Evolutionary conservation across 2,888 invertebrate species (phyloP).

Genomic region (Ptychoptera albimana): DNA sequence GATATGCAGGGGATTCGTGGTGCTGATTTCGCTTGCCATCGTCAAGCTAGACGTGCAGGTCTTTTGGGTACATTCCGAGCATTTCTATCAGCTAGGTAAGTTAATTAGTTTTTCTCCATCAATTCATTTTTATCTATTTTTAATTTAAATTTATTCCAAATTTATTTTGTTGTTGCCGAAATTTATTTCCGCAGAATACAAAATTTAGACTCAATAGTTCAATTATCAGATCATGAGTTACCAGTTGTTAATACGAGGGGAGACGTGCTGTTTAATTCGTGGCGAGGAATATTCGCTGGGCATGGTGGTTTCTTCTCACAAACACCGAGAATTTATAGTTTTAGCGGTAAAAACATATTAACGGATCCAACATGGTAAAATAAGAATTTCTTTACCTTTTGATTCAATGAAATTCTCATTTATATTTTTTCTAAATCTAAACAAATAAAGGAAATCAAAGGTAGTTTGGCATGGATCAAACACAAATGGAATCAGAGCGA

Average conservation of each 20-base stretch:
- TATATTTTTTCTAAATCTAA: slow-evolving; percentile 8
- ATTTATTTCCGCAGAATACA: slow-evolving; percentile 49
- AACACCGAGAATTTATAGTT: slow-evolving; percentile 78
- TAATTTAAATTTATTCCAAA: not conserved
- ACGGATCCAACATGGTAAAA: slow-evolving; percentile 74
- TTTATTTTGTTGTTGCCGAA: slow-evolving; percentile 4
- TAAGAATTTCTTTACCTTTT: not conserved
- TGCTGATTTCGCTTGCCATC: slow-evolving; percentile 88
- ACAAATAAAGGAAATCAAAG: slow-evolving; percentile 65
- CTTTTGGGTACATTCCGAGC: slow-evolving; percentile 82
- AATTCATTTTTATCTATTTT: not conserved
- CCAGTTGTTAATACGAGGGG: slow-evolving; percentile 80
- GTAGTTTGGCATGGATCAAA: slow-evolving; percentile 92
- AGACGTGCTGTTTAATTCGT: slow-evolving; percentile 83
- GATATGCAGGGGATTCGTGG: slow-evolving; percentile 87
- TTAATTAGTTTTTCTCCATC: not conserved
- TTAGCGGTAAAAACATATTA: slow-evolving; percentile 82
- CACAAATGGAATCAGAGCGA: slow-evolving; percentile 64
- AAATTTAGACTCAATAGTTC: slow-evolving; percentile 85
- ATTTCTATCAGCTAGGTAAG: slow-evolving; percentile 66
- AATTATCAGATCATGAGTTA: slow-evolving; percentile 66
- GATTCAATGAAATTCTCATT: not conserved
- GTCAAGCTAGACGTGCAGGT: slow-evolving; percentile 77
- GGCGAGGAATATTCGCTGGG: slow-evolving; percentile 79
- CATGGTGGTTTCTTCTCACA: slow-evolving; percentile 70